Conservation (phyloP, 1,140 invertebrate genomes). For the Lutraria rhynchaena region DNA sequence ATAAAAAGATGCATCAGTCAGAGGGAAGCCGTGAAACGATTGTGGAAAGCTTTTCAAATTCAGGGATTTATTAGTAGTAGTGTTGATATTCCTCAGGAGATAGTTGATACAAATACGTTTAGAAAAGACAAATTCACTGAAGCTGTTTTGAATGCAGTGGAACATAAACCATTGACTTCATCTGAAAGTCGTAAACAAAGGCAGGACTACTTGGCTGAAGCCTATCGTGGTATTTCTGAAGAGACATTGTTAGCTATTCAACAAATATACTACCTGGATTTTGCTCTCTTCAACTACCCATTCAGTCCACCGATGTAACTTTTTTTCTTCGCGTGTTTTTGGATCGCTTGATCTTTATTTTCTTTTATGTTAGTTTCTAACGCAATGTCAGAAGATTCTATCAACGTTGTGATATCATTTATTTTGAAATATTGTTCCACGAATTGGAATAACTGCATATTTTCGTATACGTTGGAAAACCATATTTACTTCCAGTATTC, state of each 20-base stretch:
- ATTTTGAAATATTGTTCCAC: no score
- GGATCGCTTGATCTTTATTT: no score
- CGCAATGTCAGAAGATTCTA: no score
- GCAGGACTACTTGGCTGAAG: background rate
- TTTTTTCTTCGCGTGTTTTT: no score
- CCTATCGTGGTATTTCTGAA: background rate
- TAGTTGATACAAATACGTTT: background rate
- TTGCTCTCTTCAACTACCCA: conserved; percentile 32
- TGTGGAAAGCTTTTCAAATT: conserved; percentile 56
- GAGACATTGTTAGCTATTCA: conserved; percentile 1
- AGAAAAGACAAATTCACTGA: conserved; percentile 1
- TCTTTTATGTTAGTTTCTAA: no score
- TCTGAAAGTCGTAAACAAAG: background rate
- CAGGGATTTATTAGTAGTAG: conserved; percentile 40
- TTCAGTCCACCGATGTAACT: conserved; percentile 20
- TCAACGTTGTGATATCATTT: no score
- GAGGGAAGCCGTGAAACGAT: background rate
- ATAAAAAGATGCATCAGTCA: conserved; percentile 9
- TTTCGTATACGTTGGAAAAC: no score
- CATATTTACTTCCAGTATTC: no score
- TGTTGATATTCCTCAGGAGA: background rate
- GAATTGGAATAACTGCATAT: no score
- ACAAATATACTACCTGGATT: conserved; percentile 27
- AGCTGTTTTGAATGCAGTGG: conserved; percentile 17
- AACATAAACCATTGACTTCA: conserved; percentile 24